Conservation (phyloP, 2,797 vertebrate genomes). For the Nannoperca obscura region DNA sequence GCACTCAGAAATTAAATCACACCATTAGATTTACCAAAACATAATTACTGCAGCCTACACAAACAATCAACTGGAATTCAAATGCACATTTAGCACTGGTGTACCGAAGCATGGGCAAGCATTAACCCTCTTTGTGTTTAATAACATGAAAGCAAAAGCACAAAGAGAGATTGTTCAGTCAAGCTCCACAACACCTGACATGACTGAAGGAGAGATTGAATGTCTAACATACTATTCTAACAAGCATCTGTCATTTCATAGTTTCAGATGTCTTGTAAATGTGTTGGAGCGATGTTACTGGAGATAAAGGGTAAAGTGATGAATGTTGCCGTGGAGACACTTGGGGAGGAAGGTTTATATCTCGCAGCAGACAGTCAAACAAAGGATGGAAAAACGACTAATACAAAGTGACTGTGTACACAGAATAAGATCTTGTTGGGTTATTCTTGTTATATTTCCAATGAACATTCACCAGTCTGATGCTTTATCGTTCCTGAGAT, state of each 20-base stretch:
- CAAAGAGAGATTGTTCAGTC: constrained; percentile 25
- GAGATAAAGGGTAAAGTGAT: constrained; percentile 53
- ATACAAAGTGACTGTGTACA: constrained; percentile 21
- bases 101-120: constrained; percentile 38
- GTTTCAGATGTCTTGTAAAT: constrained; percentile 39
- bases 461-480: neutral
- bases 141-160: constrained; percentile 46
- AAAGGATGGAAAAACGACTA: constrained; percentile 16
- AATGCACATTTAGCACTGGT: constrained; percentile 50
- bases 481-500: neutral
- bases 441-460: neutral
- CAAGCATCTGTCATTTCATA: constrained; percentile 25
- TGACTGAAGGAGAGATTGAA: constrained; percentile 22
- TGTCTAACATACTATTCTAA: constrained; percentile 4
- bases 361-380: constrained; percentile 41
- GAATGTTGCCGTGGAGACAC: constrained; percentile 73
- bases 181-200: constrained; percentile 25
- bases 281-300: constrained; percentile 40
- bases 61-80: constrained; percentile 63
- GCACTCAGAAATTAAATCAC: constrained; percentile 65
- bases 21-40: constrained; percentile 67
- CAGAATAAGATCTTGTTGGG: neutral
- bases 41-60: constrained; percentile 72
- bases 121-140: constrained; percentile 58
- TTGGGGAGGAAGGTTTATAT: constrained; percentile 51